Evolutionary conservation across 2,113 vertebrate species (phyloP).

Genomic region (Misgurnus mizolepis): DNA sequence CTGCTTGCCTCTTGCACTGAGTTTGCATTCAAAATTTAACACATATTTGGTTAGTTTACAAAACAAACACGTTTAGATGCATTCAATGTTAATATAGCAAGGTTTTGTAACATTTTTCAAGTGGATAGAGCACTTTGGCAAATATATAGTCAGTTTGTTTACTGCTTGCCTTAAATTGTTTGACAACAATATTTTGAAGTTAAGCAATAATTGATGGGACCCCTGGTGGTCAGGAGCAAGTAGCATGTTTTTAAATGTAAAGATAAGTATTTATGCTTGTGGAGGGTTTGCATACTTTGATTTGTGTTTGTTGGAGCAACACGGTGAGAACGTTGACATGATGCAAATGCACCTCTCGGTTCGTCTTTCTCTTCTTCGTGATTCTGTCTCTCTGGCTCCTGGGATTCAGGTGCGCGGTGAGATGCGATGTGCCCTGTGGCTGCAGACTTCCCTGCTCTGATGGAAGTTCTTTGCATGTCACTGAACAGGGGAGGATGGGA

Average conservation of each 20-base stretch:
- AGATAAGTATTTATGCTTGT: conserved; percentile 35
- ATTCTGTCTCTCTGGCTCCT: conserved; percentile 5
- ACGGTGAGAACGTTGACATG: conserved; percentile 14
- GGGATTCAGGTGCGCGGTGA: conserved; percentile 37
- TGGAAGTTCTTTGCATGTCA: conserved; percentile 66
- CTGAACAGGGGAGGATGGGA: conserved; percentile 58
- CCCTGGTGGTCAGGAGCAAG: too few relatives aligned
- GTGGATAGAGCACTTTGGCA: too few relatives aligned
- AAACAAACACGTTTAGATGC: conserved; percentile 37
- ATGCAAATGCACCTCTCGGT: conserved; percentile 41
- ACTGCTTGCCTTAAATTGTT: too few relatives aligned
- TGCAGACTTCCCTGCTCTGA: conserved; percentile 54
- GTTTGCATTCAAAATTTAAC: neutral
- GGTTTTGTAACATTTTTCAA: too few relatives aligned
- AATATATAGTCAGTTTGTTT: too few relatives aligned
- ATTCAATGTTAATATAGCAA: too few relatives aligned
- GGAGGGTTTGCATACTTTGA: conserved; percentile 18
- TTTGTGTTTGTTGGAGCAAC: conserved; percentile 47
- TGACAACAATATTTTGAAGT: too few relatives aligned
- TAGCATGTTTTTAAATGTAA: conserved; percentile 25
- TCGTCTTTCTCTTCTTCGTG: conserved; percentile 13
- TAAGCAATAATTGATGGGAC: too few relatives aligned
- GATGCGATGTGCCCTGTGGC: conserved; percentile 60
- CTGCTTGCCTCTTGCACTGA: neutral
- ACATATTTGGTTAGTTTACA: conserved; percentile 7